Evolutionary conservation across 2,113 vertebrate genomes (phyloP).

Genomic region (Syngnathus floridae): DNA sequence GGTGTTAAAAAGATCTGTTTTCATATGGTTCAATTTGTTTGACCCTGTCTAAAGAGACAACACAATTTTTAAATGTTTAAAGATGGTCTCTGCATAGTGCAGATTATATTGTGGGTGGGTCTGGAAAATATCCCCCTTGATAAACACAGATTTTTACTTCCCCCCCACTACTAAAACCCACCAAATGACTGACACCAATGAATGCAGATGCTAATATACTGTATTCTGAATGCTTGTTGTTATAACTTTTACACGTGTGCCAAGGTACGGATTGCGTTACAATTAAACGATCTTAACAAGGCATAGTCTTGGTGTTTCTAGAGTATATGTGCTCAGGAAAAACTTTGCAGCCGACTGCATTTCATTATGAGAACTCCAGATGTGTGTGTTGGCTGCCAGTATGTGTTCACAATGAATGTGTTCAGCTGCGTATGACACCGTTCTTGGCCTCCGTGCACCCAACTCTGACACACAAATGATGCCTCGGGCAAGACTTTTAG

Average conservation of each 20-base stretch:
- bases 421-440: slow-evolving; percentile 65
- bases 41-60: too few species aligned
- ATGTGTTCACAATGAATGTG: slow-evolving; percentile 36
- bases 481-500: slow-evolving; percentile 49
- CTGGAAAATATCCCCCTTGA: background rate
- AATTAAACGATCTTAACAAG: slow-evolving; percentile 15
- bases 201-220: background rate
- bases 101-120: background rate
- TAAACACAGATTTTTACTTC: background rate
- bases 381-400: slow-evolving; percentile 57
- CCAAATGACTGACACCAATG: background rate
- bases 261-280: slow-evolving; percentile 4
- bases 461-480: slow-evolving; percentile 48
- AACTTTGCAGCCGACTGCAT: slow-evolving; percentile 52
- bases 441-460: slow-evolving; percentile 46
- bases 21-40: too few species aligned
- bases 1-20: too few species aligned
- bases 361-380: slow-evolving; percentile 66
- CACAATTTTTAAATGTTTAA: background rate
- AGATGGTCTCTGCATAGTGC: background rate
- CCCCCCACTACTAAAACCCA: background rate
- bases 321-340: slow-evolving; percentile 38
- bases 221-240: background rate
- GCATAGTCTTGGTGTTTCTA: slow-evolving; percentile 24
- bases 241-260: slow-evolving; percentile 1